phyloP scores from a whole-genome alignment of 2,113 vertebrate genomes.

The Albula goreensis region DNA sequence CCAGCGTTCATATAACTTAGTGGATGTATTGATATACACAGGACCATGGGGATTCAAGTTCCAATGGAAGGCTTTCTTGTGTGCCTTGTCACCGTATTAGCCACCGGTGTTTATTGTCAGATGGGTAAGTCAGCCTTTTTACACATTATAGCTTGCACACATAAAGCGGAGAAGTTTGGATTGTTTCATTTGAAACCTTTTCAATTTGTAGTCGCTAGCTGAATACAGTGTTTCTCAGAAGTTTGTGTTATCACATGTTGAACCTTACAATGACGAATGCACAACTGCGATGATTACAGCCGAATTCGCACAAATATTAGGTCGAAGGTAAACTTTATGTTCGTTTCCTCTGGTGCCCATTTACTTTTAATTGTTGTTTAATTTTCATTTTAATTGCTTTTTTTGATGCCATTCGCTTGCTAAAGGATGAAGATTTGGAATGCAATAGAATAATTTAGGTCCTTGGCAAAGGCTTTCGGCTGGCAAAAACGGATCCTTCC shows the following conservation, averaged over 20 bases:
- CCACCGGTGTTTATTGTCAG: constrained; percentile 35
- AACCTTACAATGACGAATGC: background rate
- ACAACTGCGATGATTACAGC: background rate
- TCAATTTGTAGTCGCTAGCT: background rate
- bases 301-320: background rate
- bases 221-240: background rate
- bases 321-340: background rate
- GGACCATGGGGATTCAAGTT: constrained; percentile 47
- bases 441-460: background rate
- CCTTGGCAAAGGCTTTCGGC: background rate
- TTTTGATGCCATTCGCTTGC: background rate
- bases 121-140: constrained; percentile 51
- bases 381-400: background rate
- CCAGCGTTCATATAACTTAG: background rate
- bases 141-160: background rate
- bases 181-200: background rate
- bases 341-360: background rate
- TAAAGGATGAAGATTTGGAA: background rate
- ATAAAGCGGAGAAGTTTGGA: background rate
- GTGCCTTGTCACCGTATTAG: constrained; percentile 39
- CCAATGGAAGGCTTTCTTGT: constrained; percentile 40
- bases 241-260: background rate
- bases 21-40: background rate
- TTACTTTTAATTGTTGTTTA: background rate
- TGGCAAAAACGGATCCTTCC: background rate